Evolutionary conservation across 2,113 vertebrate species (phyloP).

Genomic region (Alaudala cheleensis): DNA sequence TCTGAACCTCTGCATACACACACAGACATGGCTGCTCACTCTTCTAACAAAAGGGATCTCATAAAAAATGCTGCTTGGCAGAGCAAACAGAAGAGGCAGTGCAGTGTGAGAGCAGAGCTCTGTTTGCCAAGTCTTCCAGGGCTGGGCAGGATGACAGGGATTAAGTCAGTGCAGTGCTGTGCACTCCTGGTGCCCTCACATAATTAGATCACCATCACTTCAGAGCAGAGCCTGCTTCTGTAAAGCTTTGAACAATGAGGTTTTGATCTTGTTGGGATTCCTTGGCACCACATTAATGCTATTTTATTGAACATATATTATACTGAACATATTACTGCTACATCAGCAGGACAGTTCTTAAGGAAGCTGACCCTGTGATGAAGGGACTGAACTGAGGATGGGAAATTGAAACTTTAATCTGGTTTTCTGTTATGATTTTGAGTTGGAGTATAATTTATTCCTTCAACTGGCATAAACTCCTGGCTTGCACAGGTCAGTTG

Average conservation of each 20-base stretch:
- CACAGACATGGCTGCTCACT: rapidly evolving
- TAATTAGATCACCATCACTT: constrained; percentile 11
- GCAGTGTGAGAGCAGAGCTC: background rate
- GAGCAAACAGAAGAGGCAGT: background rate
- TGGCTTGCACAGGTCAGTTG: background rate
- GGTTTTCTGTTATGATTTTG: background rate
- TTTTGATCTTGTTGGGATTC: constrained; percentile 32
- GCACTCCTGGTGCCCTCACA: background rate
- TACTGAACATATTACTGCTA: too few relatives aligned
- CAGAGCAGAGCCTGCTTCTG: background rate
- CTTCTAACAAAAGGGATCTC: background rate
- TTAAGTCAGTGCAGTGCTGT: background rate
- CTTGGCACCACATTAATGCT: background rate
- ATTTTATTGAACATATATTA: constrained; percentile 2
- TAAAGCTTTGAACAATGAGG: background rate
- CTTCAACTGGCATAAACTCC: background rate
- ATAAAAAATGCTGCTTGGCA: background rate
- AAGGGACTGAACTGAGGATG: background rate
- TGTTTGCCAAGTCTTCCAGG: background rate
- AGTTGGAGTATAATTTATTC: background rate
- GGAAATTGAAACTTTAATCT: background rate
- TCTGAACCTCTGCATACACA: rapidly evolving
- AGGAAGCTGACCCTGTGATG: background rate
- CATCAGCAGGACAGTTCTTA: background rate
- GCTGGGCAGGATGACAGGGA: background rate